A percentile compares a stretch with the other conserved stretches of the same genome.
phyloP scores from a whole-genome alignment of 2,888 invertebrate species.

The Rotaria sp. region DNA sequence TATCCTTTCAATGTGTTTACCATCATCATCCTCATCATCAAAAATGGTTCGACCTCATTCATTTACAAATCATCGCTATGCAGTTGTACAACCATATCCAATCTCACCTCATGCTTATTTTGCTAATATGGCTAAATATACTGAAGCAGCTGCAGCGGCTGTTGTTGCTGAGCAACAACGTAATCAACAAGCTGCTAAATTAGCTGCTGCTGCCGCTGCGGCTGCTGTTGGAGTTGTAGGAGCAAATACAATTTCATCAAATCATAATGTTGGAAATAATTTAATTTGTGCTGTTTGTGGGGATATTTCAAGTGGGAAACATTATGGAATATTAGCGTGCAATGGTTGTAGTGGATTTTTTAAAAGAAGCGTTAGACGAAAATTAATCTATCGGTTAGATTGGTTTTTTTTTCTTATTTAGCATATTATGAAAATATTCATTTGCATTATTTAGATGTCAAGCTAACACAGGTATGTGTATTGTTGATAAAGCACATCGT shows the following conservation, averaged over 20 bases:
- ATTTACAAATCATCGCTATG: not conserved
- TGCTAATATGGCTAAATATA: constrained; percentile 39
- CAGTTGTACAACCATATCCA: not conserved
- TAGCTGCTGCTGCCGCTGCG: not conserved
- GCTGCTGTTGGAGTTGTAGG: constrained; percentile 11
- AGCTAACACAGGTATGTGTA: constrained; percentile 90
- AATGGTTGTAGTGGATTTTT: constrained; percentile 99
- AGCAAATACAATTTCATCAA: not conserved
- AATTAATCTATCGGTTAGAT: constrained; percentile 83
- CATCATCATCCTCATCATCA: not conserved
- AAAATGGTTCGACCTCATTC: constrained; percentile 19
- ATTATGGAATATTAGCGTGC: constrained; percentile 92
- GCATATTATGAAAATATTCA: not conserved
- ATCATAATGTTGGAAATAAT: not conserved
- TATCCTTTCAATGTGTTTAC: constrained; percentile 3
- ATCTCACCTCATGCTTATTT: constrained; percentile 33
- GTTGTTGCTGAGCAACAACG: constrained; percentile 3
- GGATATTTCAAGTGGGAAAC: constrained; percentile 90
- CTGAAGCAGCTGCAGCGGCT: not conserved
- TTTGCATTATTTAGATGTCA: constrained; percentile 70
- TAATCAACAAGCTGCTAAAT: not conserved
- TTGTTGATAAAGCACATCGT: constrained; percentile 95
- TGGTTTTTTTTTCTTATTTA: not conserved
- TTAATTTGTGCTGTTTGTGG: constrained; percentile 85
- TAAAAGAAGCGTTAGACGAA: constrained; percentile 86